Evolutionary conservation across 2,113 vertebrate species (phyloP).

Genomic region (Cheilinus undulatus): DNA sequence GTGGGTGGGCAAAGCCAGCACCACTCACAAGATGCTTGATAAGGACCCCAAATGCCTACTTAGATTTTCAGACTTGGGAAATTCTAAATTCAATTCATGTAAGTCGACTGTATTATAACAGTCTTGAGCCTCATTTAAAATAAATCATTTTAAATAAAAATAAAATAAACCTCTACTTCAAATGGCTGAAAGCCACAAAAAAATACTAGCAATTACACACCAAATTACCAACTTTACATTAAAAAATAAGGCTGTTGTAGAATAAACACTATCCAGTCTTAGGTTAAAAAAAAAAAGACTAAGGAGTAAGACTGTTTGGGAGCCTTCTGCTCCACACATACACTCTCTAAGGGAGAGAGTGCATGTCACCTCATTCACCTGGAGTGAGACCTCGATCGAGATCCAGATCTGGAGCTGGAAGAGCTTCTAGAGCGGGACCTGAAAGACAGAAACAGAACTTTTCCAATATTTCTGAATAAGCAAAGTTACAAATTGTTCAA

Average conservation of each 20-base stretch:
- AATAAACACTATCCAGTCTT: background rate
- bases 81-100: background rate
- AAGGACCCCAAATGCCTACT: constrained; percentile 48
- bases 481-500: background rate
- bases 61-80: constrained; percentile 17
- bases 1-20: background rate
- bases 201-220: background rate
- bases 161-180: background rate
- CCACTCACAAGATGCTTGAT: constrained; percentile 50
- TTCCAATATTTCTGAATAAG: constrained; percentile 76
- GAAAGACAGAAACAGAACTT: constrained; percentile 85
- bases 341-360: constrained; percentile 89
- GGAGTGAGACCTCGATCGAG: constrained; percentile 98
- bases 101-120: background rate
- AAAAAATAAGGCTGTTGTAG: background rate
- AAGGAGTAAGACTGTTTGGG: constrained; percentile 51
- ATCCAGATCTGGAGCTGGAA: constrained; percentile 96
- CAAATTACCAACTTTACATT: background rate
- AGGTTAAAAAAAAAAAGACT: constrained; percentile 27
- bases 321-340: constrained; percentile 70
- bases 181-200: background rate
- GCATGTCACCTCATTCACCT: constrained; percentile 99
- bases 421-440: constrained; percentile 97
- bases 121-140: background rate
- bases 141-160: no score